Conservation (phyloP, 2,797 vertebrate genomes). For the Falco rusticolus region DNA sequence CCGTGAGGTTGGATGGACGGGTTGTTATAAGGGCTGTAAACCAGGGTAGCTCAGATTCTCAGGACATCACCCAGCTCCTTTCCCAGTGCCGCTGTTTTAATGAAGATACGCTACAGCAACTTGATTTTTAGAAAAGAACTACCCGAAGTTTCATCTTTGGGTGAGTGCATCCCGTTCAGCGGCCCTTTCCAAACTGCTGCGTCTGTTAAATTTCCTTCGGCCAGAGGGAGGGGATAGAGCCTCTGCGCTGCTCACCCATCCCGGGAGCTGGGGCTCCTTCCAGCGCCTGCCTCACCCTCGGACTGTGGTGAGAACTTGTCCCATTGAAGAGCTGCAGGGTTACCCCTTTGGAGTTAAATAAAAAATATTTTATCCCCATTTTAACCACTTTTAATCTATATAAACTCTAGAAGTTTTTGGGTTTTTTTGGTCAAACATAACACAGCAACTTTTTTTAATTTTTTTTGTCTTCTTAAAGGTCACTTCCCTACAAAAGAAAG, state of each 20-base stretch:
- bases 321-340: not conserved
- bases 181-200: not conserved
- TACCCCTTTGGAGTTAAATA: not conserved
- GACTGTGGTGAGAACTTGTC: too few species aligned
- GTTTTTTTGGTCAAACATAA: not conserved
- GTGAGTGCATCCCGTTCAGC: fast-evolving
- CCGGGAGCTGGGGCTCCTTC: not conserved
- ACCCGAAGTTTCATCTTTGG: fast-evolving
- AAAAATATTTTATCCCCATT: fast-evolving
- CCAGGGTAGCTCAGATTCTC: not conserved
- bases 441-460: too few species aligned
- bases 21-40: not conserved
- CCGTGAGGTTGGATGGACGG: fast-evolving
- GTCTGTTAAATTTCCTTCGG: not conserved
- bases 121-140: not conserved
- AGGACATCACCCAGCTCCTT: not conserved
- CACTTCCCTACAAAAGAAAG: not conserved
- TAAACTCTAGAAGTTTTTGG: not conserved
- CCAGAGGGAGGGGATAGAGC: slow-evolving; percentile 50
- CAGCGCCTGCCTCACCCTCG: not conserved
- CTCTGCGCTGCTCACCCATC: not conserved
- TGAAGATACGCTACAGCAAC: fast-evolving
- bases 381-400: not conserved
- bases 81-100: fast-evolving
- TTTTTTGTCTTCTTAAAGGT: not conserved